A percentile compares a stretch with the other conserved stretches of the same genome.
Conservation (phyloP, 2,888 invertebrate species). For the Agrotis clavis region DNA sequence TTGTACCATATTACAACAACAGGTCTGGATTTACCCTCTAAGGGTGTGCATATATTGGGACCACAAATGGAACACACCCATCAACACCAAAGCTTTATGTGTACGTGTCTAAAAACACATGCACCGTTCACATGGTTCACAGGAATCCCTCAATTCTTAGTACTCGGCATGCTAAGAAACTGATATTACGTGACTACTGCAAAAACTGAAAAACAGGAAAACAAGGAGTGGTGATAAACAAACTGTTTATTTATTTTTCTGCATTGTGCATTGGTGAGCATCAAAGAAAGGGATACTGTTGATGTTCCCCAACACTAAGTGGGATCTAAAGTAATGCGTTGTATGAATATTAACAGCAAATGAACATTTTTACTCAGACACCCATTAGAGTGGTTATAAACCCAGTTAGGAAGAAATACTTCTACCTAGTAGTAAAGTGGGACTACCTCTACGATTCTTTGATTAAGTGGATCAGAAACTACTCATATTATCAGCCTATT, state of each 20-base stretch:
- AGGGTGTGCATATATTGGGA: neutral
- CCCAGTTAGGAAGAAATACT: no score
- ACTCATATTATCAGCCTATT: no score
- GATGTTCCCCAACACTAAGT: no score
- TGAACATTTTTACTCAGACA: no score
- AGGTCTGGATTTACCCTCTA: neutral
- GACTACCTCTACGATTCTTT: no score
- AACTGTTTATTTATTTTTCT: neutral
- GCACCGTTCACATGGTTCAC: neutral
- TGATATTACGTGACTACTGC: neutral
- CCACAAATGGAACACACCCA: neutral
- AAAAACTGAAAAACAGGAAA: neutral
- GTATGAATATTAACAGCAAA: no score
- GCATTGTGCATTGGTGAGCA: no score
- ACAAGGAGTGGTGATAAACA: neutral
- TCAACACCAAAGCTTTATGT: neutral
- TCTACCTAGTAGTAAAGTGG: no score
- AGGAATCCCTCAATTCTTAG: neutral
- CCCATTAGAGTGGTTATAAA: no score
- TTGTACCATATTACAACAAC: neutral
- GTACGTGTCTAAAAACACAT: constrained; percentile 23
- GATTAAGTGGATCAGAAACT: no score
- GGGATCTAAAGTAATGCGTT: no score
- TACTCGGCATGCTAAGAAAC: neutral
- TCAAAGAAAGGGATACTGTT: no score